Evolutionary conservation across 2,888 invertebrate species (phyloP), one percentile per base, ranked within the genome.

Genomic region (Branchinecta sandiegonensis): DNA sequence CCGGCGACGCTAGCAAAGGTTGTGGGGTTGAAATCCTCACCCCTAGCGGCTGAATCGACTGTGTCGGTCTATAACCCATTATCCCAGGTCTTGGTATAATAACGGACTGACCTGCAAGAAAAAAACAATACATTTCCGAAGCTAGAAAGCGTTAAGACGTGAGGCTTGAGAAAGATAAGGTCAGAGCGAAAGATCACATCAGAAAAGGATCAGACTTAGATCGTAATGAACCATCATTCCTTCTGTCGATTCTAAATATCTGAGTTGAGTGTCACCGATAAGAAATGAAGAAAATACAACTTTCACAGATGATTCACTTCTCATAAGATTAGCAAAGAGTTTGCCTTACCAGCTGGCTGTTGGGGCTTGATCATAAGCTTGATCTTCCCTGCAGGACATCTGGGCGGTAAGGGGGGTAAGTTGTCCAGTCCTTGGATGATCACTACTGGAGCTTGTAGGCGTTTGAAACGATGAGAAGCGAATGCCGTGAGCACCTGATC

Each of bases 391-490:
- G 83, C 80, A 14, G 87, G 86, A 75, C 84, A 85, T 67, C 82
- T 80, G 13, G 86, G 85, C 65, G 85, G 81, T 65, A 81, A 79
- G 67, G 82, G 81, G 13, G 85, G 82, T 66, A 81, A 77, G 67
- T 76, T 78, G 74, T 85, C 85, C 70, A 86, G 83, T 76, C 87
- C 84, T 75, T 87, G 86, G 70, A 90, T 87, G 13, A 87, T 79
- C 77, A 81, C 83, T 73, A 84, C 79, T 63, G 88, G 84, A 12
- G 89, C 86, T 75, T 87, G 85, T 72, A 89, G 83, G 74, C 86
- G 84, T 69, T 85, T 84, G 69, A 89, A 84, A 75, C 92, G 84
- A 78, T 92, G 90, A 68, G 88, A 90, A 72, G 85, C 87, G 80
- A 91, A 93, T 23, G 93, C 92, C 70, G 87, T 86, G 72, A 88